Evolutionary conservation across 2,113 vertebrate genomes (phyloP), one percentile per base, ranked within the genome.

Genomic region (Festucalex cinctus): DNA sequence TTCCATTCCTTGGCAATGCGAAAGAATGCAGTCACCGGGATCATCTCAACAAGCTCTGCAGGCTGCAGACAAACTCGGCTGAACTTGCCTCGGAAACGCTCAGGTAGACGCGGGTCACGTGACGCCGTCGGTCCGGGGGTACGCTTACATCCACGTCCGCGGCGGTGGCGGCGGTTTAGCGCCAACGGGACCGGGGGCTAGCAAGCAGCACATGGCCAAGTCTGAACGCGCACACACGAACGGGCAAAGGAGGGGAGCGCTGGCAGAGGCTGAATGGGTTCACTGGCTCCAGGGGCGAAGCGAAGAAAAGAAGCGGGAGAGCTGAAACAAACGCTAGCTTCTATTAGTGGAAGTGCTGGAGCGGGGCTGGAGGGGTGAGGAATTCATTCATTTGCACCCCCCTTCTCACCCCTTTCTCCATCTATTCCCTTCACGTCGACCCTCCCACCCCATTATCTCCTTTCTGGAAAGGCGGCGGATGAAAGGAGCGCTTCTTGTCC

Each of bases 301-400:
- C 66, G 67, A 85, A 87, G 86, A 85, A 88, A 83, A 76, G 78
- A 78, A 80, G 88, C 86, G 89, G 86, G 73, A 78, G 81, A 88
- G 85, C 88, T 87, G 86, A 90, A 90, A 88, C 84, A 85, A 81
- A 85, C 70, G 78, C 88, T 89, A 89, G 86, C 83, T 88, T 92
- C 89, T 89, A 91, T 91, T 90, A 90, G 86, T 78, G 8, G 76
- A 22, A 85, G 83, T 76, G 75, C 80, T 76, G 57, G 76, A 83
- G 84, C 56, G 63, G 74, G 80, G 85, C 84, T 69, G 78, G 77
- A 71, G 85, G 84, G 80, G 77, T 77, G 84, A 74, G 82, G 83
- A 85, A 86, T 66, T 71, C 80, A 85, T 88, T 86, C 85, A 89
- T 90, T 70, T 80, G 67, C 66, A 70, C 69, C 73, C 60, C 68